Base-by-base conservation (phyloP, 2,113 vertebrate species). In the Onychostoma macrolepis region DNA sequence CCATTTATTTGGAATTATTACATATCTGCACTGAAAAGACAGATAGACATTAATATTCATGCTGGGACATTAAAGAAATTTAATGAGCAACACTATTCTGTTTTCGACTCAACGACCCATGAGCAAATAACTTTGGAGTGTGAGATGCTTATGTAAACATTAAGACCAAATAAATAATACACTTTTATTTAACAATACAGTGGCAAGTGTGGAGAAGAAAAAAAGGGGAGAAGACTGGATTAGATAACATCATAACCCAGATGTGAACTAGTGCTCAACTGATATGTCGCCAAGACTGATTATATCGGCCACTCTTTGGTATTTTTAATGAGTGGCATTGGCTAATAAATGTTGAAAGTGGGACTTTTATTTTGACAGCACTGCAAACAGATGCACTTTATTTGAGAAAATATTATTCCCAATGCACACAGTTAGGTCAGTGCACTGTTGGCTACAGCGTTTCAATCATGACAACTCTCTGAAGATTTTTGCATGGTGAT, bases 81-180 rank as follows among this genome's bases (percentile, higher is more conserved):
- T 65, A 81, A 81, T 45, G n/a, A 45, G 58, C n/a, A 65, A 19
- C 38, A 30, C 58, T 43, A 28, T 81, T 81, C 79, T 43, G 58
- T 30, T 43, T 81, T 41, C 2, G n/a, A 63, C 36, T 81, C 8
- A 63, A 41, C 4, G 15, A 28, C 58, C 24, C 58, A 45, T 81
- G n/a, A 65, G 36, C 58, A 19, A 81, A 81, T 65, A 10, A 65
- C 58, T 65, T 45, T 65, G 15, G 15, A 65, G 58, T 21, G 36
- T 26, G 26, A 45, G 13, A 65, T 43, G 72, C 72, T 65, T 33
- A 38, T 61, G 53, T 41, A 15, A 80, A 61, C n/a, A 21, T 43
- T 67, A 45, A 28, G 13, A 43, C 3, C 24, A 65, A 43, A 80
- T 61, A 81, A 81, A 81, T 43, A n/a, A 17, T 43, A 28, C 28